A percentile compares a stretch with the other conserved stretches of the same genome.
These are phyloP conservation scores for Erpetoichthys calabaricus DNA, from an alignment of 2,797 vertebrate genomes.

Conservation along the genomic window DNA sequence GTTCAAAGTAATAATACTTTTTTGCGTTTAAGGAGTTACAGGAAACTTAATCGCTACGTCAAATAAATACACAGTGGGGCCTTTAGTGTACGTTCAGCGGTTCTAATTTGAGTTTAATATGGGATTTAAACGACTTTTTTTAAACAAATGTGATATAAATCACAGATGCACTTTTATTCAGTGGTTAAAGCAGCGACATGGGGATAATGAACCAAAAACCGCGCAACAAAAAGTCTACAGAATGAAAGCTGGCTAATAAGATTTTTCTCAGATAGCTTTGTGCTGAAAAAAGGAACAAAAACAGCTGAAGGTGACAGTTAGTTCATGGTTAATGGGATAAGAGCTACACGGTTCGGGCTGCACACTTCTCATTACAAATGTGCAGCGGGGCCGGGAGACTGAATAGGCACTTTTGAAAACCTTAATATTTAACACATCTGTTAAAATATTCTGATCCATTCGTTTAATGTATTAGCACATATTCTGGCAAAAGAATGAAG, in stretches of 20 bases:
- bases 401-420: constrained; percentile 60
- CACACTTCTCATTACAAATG: constrained; percentile 72
- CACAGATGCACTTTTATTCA: constrained; percentile 84
- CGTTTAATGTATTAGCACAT: constrained; percentile 22
- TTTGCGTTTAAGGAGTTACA: no score
- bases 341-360: constrained; percentile 47
- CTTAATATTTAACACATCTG: constrained; percentile 91
- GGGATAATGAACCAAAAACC: constrained; percentile 49
- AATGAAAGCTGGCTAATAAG: constrained; percentile 81
- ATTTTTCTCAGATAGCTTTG: constrained; percentile 64
- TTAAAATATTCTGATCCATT: constrained; percentile 67
- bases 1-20: no score
- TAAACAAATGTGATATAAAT: constrained; percentile 87
- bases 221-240: constrained; percentile 71
- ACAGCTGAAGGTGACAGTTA: constrained; percentile 97
- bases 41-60: no score
- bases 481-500: background rate
- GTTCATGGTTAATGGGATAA: constrained; percentile 98
- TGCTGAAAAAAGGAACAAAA: constrained; percentile 62
- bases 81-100: constrained; percentile 35
- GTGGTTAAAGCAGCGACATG: constrained; percentile 82
- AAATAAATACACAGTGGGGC: background rate
- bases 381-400: constrained; percentile 50
- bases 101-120: constrained; percentile 74
- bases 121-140: constrained; percentile 60